Conservation (phyloP, 1,140 invertebrate genomes). For the Macrobrachium rosenbergii region DNA sequence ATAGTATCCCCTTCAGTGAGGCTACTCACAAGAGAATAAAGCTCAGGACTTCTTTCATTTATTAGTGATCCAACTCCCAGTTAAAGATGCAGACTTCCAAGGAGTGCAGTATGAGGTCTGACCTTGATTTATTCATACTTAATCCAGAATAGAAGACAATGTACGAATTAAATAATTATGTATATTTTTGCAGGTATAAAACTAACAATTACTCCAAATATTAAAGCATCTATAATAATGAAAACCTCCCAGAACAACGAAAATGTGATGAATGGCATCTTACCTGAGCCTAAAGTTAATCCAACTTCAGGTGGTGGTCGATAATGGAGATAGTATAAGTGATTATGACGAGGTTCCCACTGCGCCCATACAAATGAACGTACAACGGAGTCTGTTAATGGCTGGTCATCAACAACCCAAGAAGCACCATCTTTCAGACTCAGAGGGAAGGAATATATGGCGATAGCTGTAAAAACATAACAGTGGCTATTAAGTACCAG, state of each 20-base stretch:
- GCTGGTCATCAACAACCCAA: slow-evolving; percentile 66
- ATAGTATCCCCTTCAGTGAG: no score
- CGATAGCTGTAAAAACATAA: slow-evolving; percentile 51
- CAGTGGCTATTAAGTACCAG: not conserved
- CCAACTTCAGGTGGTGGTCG: slow-evolving; percentile 73
- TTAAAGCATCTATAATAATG: not conserved
- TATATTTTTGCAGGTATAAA: no score
- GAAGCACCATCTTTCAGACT: slow-evolving; percentile 40
- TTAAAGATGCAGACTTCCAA: no score
- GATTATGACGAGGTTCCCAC: slow-evolving; percentile 83
- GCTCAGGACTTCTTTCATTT: no score
- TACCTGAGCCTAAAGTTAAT: slow-evolving; percentile 45
- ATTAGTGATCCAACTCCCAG: no score
- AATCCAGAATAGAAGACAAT: no score
- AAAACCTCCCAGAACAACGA: not conserved
- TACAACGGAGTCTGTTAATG: slow-evolving; percentile 73
- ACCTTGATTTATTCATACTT: no score
- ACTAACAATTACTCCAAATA: no score
- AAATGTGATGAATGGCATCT: not conserved
- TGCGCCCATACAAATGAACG: slow-evolving; percentile 85
- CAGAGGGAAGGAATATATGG: slow-evolving; percentile 67
- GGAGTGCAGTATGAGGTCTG: no score
- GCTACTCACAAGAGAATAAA: no score
- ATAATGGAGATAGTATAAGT: slow-evolving; percentile 84
- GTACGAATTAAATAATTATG: no score